Evolutionary conservation across 2,797 vertebrate species (phyloP).

Genomic region (Characodon lateralis): DNA sequence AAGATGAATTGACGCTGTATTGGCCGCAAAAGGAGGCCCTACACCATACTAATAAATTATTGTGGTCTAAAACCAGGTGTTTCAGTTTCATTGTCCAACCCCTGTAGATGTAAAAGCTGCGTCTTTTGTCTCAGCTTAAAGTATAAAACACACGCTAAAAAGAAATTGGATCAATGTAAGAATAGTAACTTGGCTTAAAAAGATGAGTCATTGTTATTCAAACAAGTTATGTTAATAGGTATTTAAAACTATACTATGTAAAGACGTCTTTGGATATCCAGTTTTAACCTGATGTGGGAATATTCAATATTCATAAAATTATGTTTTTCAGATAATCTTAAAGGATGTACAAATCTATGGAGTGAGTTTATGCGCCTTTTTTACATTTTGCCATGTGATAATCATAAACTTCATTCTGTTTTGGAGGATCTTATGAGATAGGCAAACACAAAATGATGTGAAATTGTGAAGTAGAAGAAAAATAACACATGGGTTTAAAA

Average conservation of each 20-base stretch:
- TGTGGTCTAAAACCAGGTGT: no score
- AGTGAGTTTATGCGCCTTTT: background rate
- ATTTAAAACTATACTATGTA: no score
- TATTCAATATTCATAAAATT: no score
- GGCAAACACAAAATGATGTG: background rate
- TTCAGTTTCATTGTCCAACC: no score
- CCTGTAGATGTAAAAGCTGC: background rate
- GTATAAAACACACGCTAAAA: background rate
- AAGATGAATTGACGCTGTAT: background rate
- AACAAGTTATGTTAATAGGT: background rate
- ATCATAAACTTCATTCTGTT: no score
- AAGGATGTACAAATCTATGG: no score
- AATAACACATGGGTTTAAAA: background rate
- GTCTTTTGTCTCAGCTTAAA: slow-evolving; percentile 5
- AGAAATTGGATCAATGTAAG: background rate
- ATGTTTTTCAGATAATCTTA: no score
- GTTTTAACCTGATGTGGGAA: no score
- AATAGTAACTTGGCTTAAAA: background rate
- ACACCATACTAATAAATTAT: no score
- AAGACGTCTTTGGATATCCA: no score
- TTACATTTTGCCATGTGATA: background rate
- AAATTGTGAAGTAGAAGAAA: background rate
- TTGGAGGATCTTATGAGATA: background rate
- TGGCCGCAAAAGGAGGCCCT: no score
- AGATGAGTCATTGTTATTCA: background rate